Evolutionary conservation across 2,888 invertebrate genomes (phyloP).

Genomic region (Drosophila bunnanda): DNA sequence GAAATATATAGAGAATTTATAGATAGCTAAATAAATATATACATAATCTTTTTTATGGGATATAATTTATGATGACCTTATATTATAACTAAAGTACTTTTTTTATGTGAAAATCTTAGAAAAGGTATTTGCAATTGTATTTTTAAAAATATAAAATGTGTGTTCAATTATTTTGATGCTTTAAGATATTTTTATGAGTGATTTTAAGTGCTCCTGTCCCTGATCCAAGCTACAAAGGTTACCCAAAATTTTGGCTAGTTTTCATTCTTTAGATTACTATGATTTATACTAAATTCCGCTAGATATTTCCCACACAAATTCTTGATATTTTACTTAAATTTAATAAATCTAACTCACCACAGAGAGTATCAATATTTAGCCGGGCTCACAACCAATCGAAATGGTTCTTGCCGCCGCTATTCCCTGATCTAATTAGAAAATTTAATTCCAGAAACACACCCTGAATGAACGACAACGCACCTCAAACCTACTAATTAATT

Average conservation of each 20-base stretch:
- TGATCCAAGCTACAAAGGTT: too few species aligned
- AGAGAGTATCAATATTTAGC: background rate
- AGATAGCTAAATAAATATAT: background rate
- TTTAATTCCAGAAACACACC: background rate
- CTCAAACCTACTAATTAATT: background rate
- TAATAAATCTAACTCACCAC: slow-evolving; percentile 9
- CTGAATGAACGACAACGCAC: background rate
- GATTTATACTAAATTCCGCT: background rate
- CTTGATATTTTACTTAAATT: background rate
- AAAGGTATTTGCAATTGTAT: too few species aligned
- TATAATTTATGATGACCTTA: too few species aligned
- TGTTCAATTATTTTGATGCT: too few species aligned
- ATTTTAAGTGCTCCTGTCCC: too few species aligned
- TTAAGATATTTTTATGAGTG: too few species aligned
- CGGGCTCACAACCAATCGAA: background rate
- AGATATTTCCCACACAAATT: background rate
- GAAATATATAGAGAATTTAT: background rate
- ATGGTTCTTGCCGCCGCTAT: slow-evolving; percentile 23
- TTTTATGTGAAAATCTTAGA: too few species aligned
- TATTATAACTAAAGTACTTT: too few species aligned
- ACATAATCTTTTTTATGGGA: background rate
- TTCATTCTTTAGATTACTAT: too few species aligned
- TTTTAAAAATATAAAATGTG: too few species aligned
- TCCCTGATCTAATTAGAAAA: slow-evolving; percentile 32
- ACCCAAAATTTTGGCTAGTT: too few species aligned